Conservation (phyloP, 2,113 vertebrate species). For the Ptilorrhoa leucosticta region DNA sequence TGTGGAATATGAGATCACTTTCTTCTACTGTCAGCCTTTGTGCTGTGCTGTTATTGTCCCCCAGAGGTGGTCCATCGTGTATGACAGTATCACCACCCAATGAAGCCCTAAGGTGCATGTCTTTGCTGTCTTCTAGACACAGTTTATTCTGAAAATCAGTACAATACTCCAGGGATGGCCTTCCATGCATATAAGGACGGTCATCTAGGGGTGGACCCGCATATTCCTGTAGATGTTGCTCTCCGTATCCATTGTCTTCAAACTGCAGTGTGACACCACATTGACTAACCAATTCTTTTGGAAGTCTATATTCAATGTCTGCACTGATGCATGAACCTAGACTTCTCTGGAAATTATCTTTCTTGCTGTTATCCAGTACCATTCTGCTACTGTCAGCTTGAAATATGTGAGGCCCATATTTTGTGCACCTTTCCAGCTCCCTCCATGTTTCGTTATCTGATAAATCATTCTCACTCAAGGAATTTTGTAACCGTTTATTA, state of each 20-base stretch:
- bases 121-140: not conserved
- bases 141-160: not conserved
- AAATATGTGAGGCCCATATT: not conserved
- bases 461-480: conserved; percentile 20
- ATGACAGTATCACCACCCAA: not conserved
- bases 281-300: not conserved
- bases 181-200: not conserved
- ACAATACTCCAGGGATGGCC: not conserved
- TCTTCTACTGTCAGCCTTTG: not conserved
- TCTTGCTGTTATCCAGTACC: not conserved
- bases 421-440: not conserved
- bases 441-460: conserved; percentile 12
- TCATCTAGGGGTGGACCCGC: not conserved
- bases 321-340: not conserved
- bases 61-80: not conserved
- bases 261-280: not conserved
- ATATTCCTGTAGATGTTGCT: not conserved
- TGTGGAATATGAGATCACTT: not conserved
- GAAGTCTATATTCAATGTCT: not conserved
- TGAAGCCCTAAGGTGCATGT: not conserved
- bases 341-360: conserved; percentile 1
- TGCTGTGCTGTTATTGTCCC: not conserved
- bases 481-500: not conserved
- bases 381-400: not conserved
- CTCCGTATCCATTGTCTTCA: not conserved